These are phyloP conservation scores for Deroplatys truncata DNA, from an alignment of 2,888 invertebrate genomes.

Conservation along the genomic window DNA sequence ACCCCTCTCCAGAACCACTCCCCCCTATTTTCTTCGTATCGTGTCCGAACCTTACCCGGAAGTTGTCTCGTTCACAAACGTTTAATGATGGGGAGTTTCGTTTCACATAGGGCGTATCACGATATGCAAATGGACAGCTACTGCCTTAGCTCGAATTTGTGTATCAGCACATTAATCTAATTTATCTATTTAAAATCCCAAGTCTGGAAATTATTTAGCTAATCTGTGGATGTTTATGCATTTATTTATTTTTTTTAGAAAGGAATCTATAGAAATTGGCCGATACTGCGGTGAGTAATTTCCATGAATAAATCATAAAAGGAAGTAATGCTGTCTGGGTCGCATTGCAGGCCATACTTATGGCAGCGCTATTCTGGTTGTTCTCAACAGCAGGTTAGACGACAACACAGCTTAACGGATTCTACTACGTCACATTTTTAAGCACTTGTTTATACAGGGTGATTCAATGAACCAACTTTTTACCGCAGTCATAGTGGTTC, in stretches of 20 bases:
- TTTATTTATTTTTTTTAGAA: background rate
- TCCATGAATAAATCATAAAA: background rate
- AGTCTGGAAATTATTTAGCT: background rate
- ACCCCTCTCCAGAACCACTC: too few relatives aligned
- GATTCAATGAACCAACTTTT: too few relatives aligned
- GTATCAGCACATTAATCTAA: background rate
- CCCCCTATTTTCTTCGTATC: background rate
- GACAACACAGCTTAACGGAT: too few relatives aligned
- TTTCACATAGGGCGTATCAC: background rate
- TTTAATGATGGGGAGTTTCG: background rate
- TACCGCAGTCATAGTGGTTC: too few relatives aligned
- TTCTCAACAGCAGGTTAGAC: too few relatives aligned
- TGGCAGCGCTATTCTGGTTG: too few relatives aligned
- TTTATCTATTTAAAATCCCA: background rate
- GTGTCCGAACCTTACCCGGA: background rate
- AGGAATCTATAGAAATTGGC: background rate
- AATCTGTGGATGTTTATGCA: background rate
- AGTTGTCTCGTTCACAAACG: background rate
- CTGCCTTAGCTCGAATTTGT: background rate
- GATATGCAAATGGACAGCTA: background rate
- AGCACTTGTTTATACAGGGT: too few relatives aligned
- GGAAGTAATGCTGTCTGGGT: too few relatives aligned
- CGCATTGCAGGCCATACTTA: too few relatives aligned
- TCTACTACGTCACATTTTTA: too few relatives aligned
- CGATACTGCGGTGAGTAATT: background rate